These are phyloP conservation scores for Thalassarche chlororhynchos DNA, from an alignment of 2,113 vertebrate species.

Conservation along the genomic window DNA sequence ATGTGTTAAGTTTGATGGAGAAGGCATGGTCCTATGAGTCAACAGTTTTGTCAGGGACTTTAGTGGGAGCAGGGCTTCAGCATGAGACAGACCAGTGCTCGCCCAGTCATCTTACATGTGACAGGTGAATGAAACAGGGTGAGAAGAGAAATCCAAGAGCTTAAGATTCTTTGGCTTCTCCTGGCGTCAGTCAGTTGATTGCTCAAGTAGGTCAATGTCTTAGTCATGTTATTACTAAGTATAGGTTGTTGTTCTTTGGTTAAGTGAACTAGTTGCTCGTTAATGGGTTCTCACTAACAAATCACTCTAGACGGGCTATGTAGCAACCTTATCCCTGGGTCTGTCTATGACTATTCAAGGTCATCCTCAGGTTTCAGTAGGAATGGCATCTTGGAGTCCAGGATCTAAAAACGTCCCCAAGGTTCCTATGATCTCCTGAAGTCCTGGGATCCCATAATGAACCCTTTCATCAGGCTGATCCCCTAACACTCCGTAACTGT, in stretches of 20 bases:
- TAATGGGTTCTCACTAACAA: not conserved
- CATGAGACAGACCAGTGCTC: not conserved
- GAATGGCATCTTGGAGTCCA: not conserved
- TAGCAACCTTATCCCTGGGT: not conserved
- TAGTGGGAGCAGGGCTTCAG: not conserved
- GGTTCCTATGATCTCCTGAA: not conserved
- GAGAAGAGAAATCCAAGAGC: not conserved
- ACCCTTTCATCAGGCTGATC: not conserved
- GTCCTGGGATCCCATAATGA: not conserved
- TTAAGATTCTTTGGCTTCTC: not conserved
- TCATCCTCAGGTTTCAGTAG: not conserved
- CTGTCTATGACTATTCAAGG: not conserved
- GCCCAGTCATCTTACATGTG: fast-evolving
- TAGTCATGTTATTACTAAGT: conserved; percentile 11
- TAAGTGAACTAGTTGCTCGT: not conserved
- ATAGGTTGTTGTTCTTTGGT: not conserved
- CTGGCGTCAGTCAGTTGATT: not conserved
- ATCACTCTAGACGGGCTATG: not conserved
- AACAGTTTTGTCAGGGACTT: not conserved
- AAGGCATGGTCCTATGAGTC: not conserved
- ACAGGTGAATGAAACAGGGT: not conserved
- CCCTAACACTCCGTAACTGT: not conserved
- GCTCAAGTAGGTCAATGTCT: not conserved
- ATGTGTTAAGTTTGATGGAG: not conserved
- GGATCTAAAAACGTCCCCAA: not conserved